phyloP scores from a whole-genome alignment of 2,113 vertebrate genomes.

The Loxodonta africana region DNA sequence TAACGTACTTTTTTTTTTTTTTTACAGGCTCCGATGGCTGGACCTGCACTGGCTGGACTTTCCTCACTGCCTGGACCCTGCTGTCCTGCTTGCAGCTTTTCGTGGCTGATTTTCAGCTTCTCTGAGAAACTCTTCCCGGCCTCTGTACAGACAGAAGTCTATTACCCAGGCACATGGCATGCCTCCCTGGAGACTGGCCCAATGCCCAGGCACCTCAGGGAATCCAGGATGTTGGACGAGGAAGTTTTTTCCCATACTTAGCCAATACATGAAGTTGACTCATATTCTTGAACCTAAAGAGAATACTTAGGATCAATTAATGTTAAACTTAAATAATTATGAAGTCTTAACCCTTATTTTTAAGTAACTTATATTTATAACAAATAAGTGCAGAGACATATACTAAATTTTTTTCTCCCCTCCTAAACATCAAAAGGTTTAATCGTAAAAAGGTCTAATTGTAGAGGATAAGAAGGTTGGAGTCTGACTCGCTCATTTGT shows the following conservation, averaged over 20 bases:
- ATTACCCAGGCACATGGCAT: not conserved
- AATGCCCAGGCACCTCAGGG: slow-evolving; percentile 67
- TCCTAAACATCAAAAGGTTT: not conserved
- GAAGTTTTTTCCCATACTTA: slow-evolving; percentile 8
- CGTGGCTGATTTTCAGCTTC: slow-evolving; percentile 55
- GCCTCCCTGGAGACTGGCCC: slow-evolving; percentile 46
- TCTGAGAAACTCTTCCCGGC: slow-evolving; percentile 54
- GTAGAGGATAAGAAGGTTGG: not conserved
- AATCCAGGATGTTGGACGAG: slow-evolving; percentile 39
- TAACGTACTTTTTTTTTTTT: not conserved
- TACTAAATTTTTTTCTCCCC: not conserved
- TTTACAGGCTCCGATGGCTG: not conserved
- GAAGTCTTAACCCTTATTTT: not conserved
- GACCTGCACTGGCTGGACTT: not conserved
- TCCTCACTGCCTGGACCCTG: not conserved
- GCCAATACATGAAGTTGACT: not conserved
- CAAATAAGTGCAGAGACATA: not conserved
- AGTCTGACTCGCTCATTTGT: not conserved
- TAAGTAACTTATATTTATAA: not conserved
- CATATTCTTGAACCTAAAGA: slow-evolving; percentile 21
- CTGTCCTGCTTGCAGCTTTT: not conserved
- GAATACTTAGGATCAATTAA: slow-evolving; percentile 57
- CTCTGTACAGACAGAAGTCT: not conserved
- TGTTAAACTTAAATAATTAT: slow-evolving; percentile 52
- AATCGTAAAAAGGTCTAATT: not conserved